phyloP scores from a whole-genome alignment of 2,113 vertebrate genomes.

The Physeter macrocephalus region DNA sequence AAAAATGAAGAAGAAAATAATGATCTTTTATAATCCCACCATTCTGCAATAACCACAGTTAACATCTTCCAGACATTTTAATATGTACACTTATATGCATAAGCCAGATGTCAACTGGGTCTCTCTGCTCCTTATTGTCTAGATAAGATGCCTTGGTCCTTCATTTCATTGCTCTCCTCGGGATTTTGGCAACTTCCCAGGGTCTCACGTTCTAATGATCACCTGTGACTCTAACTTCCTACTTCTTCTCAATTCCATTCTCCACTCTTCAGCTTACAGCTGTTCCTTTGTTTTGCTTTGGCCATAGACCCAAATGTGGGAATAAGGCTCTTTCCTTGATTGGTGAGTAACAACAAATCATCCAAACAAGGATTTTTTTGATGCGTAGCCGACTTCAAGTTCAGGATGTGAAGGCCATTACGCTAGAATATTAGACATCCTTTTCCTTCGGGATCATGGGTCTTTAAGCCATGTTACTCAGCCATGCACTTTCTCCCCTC shows the following conservation, averaged over 20 bases:
- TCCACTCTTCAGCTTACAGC: constrained; percentile 31
- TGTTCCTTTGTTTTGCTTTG: constrained; percentile 56
- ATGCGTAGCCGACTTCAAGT: not conserved
- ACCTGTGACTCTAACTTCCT: constrained; percentile 57
- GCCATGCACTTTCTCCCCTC: not conserved
- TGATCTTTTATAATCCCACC: not conserved
- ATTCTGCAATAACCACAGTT: not conserved
- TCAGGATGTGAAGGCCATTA: constrained; percentile 40
- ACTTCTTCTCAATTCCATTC: constrained; percentile 50
- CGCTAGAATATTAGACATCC: not conserved
- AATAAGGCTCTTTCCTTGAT: constrained; percentile 37
- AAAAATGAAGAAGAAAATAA: not conserved
- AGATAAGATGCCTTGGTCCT: constrained; percentile 39
- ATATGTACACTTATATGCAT: not conserved
- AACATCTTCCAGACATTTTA: constrained; percentile 47
- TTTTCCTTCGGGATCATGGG: not conserved
- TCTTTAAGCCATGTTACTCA: not conserved
- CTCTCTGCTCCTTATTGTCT: constrained; percentile 34
- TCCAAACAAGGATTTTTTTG: not conserved
- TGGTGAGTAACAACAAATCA: constrained; percentile 46
- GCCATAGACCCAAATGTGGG: constrained; percentile 20
- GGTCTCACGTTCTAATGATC: constrained; percentile 49
- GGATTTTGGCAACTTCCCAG: constrained; percentile 46
- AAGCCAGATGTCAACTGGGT: constrained; percentile 44
- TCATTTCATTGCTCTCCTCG: constrained; percentile 25